phyloP scores from a whole-genome alignment of 2,113 vertebrate species.

The Pantherophis guttatus region DNA sequence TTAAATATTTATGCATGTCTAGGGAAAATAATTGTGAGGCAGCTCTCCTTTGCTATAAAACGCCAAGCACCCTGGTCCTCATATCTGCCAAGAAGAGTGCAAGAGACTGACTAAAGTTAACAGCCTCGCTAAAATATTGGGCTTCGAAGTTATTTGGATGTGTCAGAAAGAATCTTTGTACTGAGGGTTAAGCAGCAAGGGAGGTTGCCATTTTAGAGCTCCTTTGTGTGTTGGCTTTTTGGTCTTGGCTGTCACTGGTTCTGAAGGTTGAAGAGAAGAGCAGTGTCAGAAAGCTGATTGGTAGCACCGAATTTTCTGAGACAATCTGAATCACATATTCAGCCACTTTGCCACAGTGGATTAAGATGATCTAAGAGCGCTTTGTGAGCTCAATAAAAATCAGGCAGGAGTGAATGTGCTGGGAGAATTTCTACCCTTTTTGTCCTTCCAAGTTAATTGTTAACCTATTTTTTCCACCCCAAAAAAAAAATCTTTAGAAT shows the following conservation, averaged over 20 bases:
- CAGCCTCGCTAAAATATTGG: conserved; percentile 80
- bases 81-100: conserved; percentile 52
- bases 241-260: conserved; percentile 91
- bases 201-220: conserved; percentile 83
- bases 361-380: conserved; percentile 92
- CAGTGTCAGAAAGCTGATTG: conserved; percentile 91
- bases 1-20: conserved; percentile 79
- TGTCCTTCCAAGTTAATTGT: conserved; percentile 93
- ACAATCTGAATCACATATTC: conserved; percentile 94
- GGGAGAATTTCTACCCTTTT: conserved; percentile 87
- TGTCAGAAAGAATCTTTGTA: conserved; percentile 87
- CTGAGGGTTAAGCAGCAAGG: conserved; percentile 78
- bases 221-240: conserved; percentile 91
- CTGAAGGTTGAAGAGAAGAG: conserved; percentile 91
- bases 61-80: conserved; percentile 63
- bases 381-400: conserved; percentile 93
- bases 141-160: conserved; percentile 78
- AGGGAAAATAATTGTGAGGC: conserved; percentile 74
- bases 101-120: conserved; percentile 76
- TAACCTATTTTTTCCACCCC: conserved; percentile 28
- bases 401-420: conserved; percentile 78
- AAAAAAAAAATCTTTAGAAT: conserved; percentile 58
- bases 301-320: conserved; percentile 88
- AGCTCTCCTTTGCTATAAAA: conserved; percentile 75
- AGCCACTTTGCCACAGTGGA: conserved; percentile 95